A percentile compares a stretch with the other conserved stretches of the same genome.
Conservation (phyloP, 2,888 invertebrate genomes). For the Sturmia bella region DNA sequence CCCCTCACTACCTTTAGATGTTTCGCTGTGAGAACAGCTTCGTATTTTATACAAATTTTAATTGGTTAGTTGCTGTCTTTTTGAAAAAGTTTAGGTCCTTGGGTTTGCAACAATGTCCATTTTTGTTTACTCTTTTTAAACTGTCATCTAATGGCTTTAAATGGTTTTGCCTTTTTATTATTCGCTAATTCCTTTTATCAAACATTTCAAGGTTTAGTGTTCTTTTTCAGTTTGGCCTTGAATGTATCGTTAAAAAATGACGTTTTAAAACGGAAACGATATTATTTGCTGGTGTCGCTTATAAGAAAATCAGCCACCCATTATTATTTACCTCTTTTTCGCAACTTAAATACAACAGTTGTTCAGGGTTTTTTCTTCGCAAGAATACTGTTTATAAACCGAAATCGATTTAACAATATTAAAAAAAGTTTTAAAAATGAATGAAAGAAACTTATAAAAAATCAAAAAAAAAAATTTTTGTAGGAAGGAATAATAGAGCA, state of each 20-base stretch:
- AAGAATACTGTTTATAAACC: constrained; percentile 62
- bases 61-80: too few relatives aligned
- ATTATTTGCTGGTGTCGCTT: constrained; percentile 28
- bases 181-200: constrained; percentile 32
- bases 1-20: too few relatives aligned
- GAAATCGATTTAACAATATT: constrained; percentile 64
- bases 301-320: constrained; percentile 21
- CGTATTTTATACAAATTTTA: too few relatives aligned
- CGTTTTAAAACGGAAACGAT: constrained; percentile 48
- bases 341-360: constrained; percentile 10
- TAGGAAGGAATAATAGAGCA: background rate
- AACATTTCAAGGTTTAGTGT: constrained; percentile 50
- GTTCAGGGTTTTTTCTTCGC: background rate
- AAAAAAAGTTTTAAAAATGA: constrained; percentile 17
- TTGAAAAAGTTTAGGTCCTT: too few relatives aligned
- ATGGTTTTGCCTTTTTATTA: constrained; percentile 9
- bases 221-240: constrained; percentile 50
- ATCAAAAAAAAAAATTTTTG: background rate
- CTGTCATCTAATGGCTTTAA: constrained; percentile 42
- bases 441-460: background rate
- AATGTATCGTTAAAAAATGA: constrained; percentile 41
- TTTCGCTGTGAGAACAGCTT: too few relatives aligned
- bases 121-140: constrained; percentile 11
- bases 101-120: background rate
- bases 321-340: constrained; percentile 13